Percentiles rank a stretch among this genome's conserved stretches.
Evolutionary conservation across 2,888 invertebrate genomes (phyloP).

Genomic region (Melanotus villosus): DNA sequence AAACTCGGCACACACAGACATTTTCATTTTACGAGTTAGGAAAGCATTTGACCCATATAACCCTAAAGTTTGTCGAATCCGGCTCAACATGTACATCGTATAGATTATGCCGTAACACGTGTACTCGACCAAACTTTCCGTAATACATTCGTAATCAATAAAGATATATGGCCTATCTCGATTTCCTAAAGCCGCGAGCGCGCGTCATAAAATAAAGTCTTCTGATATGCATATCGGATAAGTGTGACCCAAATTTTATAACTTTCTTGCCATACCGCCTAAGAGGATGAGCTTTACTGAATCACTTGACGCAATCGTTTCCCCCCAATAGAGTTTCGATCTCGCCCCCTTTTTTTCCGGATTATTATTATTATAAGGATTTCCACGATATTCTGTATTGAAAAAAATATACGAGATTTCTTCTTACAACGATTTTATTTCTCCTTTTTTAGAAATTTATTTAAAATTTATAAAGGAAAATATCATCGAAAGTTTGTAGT

Average conservation of each 20-base stretch:
- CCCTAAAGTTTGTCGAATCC: slow-evolving; percentile 34
- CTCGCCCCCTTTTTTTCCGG: neutral
- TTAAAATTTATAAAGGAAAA: no score
- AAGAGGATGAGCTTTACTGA: slow-evolving; percentile 12
- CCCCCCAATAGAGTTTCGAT: neutral
- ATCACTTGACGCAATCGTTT: slow-evolving; percentile 6
- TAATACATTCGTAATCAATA: slow-evolving; percentile 39
- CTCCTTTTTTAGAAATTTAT: no score
- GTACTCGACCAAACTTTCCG: slow-evolving; percentile 31
- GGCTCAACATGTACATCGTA: slow-evolving; percentile 32
- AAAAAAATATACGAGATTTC: no score
- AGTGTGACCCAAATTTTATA: slow-evolving; percentile 22
- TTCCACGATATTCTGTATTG: neutral
- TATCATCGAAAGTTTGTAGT: no score
- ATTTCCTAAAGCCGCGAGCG: slow-evolving; percentile 14
- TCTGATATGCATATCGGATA: slow-evolving; percentile 30
- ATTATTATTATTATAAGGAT: neutral
- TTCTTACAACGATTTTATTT: no score
- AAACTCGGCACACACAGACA: slow-evolving; percentile 21
- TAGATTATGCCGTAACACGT: slow-evolving; percentile 38
- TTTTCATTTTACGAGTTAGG: slow-evolving; percentile 35
- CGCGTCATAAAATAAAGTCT: slow-evolving; percentile 19
- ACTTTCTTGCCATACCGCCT: neutral
- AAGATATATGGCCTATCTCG: slow-evolving; percentile 27
- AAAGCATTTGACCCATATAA: slow-evolving; percentile 35